Conservation (phyloP, 2,113 vertebrate species). For the Malurus alboscapulatus region DNA sequence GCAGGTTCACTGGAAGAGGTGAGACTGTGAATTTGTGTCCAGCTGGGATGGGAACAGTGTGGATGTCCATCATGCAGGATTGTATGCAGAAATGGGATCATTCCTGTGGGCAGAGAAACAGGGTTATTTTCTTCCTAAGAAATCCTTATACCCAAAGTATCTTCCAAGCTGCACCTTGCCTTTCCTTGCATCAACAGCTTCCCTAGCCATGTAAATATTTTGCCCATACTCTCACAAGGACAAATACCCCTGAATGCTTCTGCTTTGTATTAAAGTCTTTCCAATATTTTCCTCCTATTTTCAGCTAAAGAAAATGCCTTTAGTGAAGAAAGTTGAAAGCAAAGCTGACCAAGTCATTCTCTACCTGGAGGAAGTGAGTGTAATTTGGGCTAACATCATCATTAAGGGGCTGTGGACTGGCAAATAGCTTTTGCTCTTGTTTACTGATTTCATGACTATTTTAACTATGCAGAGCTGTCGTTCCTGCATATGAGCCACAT, state of each 20-base stretch:
- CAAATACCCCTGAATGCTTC: neutral
- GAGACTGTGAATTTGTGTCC: neutral
- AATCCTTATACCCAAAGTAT: neutral
- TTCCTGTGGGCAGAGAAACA: neutral
- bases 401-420: neutral
- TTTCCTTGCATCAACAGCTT: neutral
- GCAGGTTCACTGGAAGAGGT: conserved; percentile 52
- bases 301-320: conserved; percentile 56
- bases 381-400: neutral
- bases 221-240: neutral
- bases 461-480: neutral
- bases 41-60: conserved; percentile 3
- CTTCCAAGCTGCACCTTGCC: neutral
- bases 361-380: conserved; percentile 60
- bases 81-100: neutral
- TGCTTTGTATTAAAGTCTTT: neutral
- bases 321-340: conserved; percentile 61
- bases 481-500: neutral
- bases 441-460: neutral
- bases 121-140: neutral
- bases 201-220: neutral
- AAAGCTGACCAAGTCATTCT: conserved; percentile 21
- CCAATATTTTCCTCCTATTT: neutral
- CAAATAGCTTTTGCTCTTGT: neutral
- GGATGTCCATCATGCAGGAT: neutral